Conservation (phyloP, 2,113 vertebrate genomes). For the Spilogale gracilis region DNA sequence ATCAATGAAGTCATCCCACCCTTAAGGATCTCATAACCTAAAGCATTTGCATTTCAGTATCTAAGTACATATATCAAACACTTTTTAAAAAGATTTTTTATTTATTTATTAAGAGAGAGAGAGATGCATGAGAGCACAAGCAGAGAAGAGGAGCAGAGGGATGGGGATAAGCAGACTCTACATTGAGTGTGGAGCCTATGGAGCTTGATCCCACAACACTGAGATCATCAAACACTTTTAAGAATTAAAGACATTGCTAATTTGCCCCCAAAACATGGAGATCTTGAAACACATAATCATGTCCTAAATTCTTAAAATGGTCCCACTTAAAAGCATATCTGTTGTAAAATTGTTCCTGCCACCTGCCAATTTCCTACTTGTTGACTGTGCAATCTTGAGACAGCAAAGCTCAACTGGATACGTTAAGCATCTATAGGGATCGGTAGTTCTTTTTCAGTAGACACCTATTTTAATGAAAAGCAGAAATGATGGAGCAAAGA, state of each 20-base stretch:
- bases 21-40: neutral
- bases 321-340: constrained; percentile 12
- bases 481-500: constrained; percentile 16
- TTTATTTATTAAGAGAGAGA: neutral
- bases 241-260: constrained; percentile 17
- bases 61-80: neutral
- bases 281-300: neutral
- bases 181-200: neutral
- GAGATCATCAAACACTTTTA: neutral
- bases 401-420: constrained; percentile 34
- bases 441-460: neutral
- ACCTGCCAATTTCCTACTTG: constrained; percentile 7
- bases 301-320: neutral
- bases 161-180: neutral
- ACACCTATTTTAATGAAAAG: neutral
- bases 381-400: constrained; percentile 31
- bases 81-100: neutral
- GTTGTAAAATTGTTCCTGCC: constrained; percentile 4
- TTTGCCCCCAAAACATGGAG: neutral
- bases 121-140: neutral
- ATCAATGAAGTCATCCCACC: neutral
- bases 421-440: neutral
- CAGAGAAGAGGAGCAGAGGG: neutral
- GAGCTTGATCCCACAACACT: neutral
- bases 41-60: constrained; percentile 18